These are phyloP conservation scores for Athalia cordata DNA, from an alignment of 2,888 invertebrate species.

Conservation along the genomic window DNA sequence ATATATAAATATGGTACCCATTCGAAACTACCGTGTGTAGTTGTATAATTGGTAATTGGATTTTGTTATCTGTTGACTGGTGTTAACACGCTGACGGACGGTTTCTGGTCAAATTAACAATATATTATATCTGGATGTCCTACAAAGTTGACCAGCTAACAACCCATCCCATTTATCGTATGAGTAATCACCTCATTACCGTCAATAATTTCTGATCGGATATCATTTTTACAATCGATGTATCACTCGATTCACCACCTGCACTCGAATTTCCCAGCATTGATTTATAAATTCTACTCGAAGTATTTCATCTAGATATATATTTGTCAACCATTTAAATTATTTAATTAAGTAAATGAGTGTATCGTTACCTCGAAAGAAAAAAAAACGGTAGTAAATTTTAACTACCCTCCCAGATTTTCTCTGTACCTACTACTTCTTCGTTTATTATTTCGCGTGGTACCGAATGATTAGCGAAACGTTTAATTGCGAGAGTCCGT, in stretches of 20 bases:
- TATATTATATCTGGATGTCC: background rate
- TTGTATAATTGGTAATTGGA: conserved; percentile 36
- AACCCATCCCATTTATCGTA: background rate
- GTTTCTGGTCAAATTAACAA: background rate
- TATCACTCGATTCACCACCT: too few relatives aligned
- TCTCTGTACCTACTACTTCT: background rate
- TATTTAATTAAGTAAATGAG: too few relatives aligned
- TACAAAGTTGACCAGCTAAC: background rate
- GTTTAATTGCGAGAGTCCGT: background rate
- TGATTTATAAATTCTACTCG: too few relatives aligned
- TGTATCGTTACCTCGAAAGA: too few relatives aligned
- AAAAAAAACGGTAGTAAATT: background rate
- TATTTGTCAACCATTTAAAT: too few relatives aligned
- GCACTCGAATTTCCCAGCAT: too few relatives aligned
- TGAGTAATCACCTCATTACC: too few relatives aligned
- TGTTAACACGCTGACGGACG: background rate
- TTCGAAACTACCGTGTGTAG: too few relatives aligned
- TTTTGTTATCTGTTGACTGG: conserved; percentile 35
- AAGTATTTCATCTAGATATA: too few relatives aligned
- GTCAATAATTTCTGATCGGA: too few relatives aligned
- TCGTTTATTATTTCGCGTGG: background rate
- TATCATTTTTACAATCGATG: too few relatives aligned
- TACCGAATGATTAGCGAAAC: conserved; percentile 3
- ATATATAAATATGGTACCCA: too few relatives aligned
- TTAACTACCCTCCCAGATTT: background rate